Evolutionary conservation across 1,140 invertebrate genomes (phyloP).

Genomic region (Drosophila dunni): DNA sequence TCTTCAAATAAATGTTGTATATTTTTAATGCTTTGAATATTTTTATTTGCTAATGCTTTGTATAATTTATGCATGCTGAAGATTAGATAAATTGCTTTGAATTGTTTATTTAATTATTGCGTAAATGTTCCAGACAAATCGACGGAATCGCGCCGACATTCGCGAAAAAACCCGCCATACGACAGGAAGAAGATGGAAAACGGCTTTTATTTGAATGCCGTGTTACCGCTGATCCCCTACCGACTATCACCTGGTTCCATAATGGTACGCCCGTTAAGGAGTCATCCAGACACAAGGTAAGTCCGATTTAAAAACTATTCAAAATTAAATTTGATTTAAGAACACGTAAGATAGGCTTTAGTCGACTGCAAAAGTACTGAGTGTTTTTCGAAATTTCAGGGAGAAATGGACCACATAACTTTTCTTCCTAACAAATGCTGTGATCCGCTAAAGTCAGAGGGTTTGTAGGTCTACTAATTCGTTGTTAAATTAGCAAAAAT

Average conservation of each 20-base stretch:
- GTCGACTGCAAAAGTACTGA: too few species aligned
- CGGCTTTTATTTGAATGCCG: constrained; percentile 97
- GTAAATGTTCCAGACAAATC: constrained; percentile 90
- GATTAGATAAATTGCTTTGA: neutral
- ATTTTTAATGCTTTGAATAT: neutral
- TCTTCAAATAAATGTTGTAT: neutral
- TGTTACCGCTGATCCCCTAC: constrained; percentile 96
- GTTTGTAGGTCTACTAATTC: too few species aligned
- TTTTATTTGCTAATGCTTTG: neutral
- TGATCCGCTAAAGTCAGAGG: too few species aligned
- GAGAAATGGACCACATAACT: too few species aligned
- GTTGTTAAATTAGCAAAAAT: too few species aligned
- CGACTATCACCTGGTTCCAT: constrained; percentile 96
- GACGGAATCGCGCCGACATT: constrained; percentile 99
- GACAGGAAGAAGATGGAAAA: constrained; percentile 98
- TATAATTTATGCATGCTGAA: neutral
- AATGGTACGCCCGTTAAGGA: constrained; percentile 91
- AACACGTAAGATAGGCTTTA: too few species aligned
- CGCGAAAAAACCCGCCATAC: constrained; percentile 97
- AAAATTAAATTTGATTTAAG: neutral
- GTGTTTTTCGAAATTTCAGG: too few species aligned
- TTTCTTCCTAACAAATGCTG: too few species aligned
- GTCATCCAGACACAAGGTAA: constrained; percentile 93
- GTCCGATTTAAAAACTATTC: neutral
- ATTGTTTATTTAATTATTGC: neutral